phyloP scores from a whole-genome alignment of 92 coral and sea anemone species.

The Galaxea fascicularis region DNA sequence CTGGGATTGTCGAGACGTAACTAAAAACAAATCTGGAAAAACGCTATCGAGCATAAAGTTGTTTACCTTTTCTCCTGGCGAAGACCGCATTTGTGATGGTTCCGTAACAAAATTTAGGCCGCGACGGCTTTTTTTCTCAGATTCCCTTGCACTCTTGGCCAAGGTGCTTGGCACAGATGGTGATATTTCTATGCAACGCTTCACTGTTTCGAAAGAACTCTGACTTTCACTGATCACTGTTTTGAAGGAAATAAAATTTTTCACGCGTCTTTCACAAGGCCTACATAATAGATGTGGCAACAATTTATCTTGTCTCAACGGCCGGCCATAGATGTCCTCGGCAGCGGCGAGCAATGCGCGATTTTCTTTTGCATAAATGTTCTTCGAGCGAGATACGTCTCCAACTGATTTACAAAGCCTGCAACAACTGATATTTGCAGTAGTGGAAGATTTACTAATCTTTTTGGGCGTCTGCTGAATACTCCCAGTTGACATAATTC shows the following conservation, averaged over 20 bases:
- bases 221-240: conserved; percentile 29
- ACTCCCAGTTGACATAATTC: too few species aligned
- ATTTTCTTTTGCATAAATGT: too few species aligned
- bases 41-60: conserved; percentile 9
- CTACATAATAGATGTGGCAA: too few species aligned
- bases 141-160: conserved; percentile 27
- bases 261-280: too few species aligned
- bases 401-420: too few species aligned
- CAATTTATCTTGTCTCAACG: too few species aligned
- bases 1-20: conserved; percentile 10
- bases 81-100: conserved; percentile 21
- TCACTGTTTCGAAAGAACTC: conserved; percentile 22
- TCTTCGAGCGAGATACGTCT: too few species aligned
- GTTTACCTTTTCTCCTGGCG: conserved; percentile 23
- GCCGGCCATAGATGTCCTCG: too few species aligned
- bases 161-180: conserved; percentile 34
- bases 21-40: conserved; percentile 13
- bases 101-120: conserved; percentile 11
- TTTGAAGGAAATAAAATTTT: conserved; percentile 24
- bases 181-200: conserved; percentile 17
- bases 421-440: too few species aligned
- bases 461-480: too few species aligned
- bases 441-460: too few species aligned
- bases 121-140: conserved; percentile 14
- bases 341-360: too few species aligned